These are phyloP conservation scores for Novumbra hubbsi DNA, from an alignment of 2,797 vertebrate genomes.

Conservation along the genomic window DNA sequence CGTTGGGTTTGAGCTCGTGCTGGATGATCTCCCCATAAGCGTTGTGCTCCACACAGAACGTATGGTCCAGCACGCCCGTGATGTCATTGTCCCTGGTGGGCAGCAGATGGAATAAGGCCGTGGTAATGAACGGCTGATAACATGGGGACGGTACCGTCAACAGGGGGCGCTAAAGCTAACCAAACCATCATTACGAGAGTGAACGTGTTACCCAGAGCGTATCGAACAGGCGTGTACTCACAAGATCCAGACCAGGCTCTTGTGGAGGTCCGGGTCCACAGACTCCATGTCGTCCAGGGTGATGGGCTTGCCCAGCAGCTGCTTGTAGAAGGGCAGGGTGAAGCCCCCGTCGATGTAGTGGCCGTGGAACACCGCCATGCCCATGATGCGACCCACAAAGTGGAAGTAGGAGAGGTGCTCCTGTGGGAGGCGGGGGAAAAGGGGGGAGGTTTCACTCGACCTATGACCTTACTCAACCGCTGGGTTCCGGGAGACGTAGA, in stretches of 20 bases:
- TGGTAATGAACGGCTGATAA: constrained; percentile 26
- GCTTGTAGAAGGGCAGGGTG: constrained; percentile 96
- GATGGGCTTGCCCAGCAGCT: constrained; percentile 96
- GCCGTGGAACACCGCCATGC: constrained; percentile 97
- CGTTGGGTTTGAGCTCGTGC: constrained; percentile 96
- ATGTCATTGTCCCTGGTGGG: constrained; percentile 90
- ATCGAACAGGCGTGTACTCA: too few species aligned
- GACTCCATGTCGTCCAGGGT: constrained; percentile 97
- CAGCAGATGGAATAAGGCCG: neutral
- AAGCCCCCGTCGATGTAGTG: constrained; percentile 98
- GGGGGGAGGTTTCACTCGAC: neutral
- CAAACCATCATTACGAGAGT: too few species aligned
- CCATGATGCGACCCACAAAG: constrained; percentile 97
- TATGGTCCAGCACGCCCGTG: constrained; percentile 96
- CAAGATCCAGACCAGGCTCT: constrained; percentile 98
- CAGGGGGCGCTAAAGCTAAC: neutral
- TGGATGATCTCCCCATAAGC: constrained; percentile 97
- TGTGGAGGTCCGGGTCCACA: constrained; percentile 96
- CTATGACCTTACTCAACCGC: too few species aligned
- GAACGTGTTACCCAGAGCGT: too few species aligned
- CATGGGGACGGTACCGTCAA: constrained; percentile 42
- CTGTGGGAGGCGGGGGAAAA: constrained; percentile 64
- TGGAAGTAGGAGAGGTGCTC: constrained; percentile 98
- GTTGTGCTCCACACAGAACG: constrained; percentile 96
- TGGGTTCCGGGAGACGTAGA: too few species aligned